Evolutionary conservation across 2,888 invertebrate genomes (phyloP), one percentile per base, ranked within the genome.

Genomic region (Brachynemurus nebulosus): DNA sequence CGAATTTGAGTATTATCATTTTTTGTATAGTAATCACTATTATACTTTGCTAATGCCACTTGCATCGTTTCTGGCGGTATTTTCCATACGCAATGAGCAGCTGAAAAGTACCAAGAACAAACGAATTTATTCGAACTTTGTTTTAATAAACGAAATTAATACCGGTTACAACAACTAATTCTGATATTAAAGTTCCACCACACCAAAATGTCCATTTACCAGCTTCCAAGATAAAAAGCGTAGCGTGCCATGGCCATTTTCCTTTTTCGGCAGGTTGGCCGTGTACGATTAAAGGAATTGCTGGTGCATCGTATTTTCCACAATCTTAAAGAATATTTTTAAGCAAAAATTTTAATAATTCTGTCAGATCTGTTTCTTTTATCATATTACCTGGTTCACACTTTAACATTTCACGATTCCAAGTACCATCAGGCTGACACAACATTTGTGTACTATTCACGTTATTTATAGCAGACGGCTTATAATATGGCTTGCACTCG

Each of bases 171-270:
- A 68, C 59, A 2, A 61, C 54, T n/a, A 56, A 54, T 50, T 66
- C 67, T 2, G 60, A 62, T 45, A 76, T 61, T 1, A 76, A 58
- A 0, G 70, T 67, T 1, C 72, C 73, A 0, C 76, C 74, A 45
- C 76, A 76, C 47, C 70, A 69, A 51, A 70, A 71, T 48, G 49
- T 60, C 63, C 67, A 69, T 0, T 64, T 58, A 0, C 53, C 60
- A 11, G 58, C 55, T 5, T 59, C 58, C 50, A 62, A 65, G 2
- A 57, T 55, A 53, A 71, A 76, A 2, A 76, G 61, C 0, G 69
- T 69, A 0, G 66, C 66, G 50, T 75, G 72, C 76, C 76, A 76
- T 0, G 76, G 75, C 40, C 69, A 54, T 44, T 63, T 61, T 1
- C 63, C 66, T 2, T 58, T 53, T 36, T 61, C 53, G 1, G 58